phyloP scores from a whole-genome alignment of 2,888 invertebrate genomes.

The Tetheella fluctuosa region DNA sequence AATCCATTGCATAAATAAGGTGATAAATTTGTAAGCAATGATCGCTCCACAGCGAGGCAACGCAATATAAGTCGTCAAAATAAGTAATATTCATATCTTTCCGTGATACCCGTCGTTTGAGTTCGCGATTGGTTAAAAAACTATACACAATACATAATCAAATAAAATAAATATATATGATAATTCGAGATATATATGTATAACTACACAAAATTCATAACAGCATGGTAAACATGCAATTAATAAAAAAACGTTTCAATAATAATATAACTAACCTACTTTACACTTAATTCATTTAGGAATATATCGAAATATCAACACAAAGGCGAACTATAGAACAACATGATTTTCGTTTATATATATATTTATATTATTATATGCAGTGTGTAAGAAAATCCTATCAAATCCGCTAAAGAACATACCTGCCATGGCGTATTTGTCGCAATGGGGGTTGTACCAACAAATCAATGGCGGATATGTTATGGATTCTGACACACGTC shows the following conservation, averaged over 20 bases:
- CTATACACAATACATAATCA: conserved; percentile 42
- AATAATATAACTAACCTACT: conserved; percentile 60
- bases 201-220: conserved; percentile 40
- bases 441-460: no score
- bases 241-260: conserved; percentile 38
- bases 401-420: background rate
- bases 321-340: conserved; percentile 52
- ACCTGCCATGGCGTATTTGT: no score
- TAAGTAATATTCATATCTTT: background rate
- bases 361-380: conserved; percentile 25
- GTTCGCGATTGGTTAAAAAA: conserved; percentile 47
- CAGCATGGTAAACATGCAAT: conserved; percentile 26
- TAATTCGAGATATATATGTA: conserved; percentile 57
- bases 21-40: background rate
- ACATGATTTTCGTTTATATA: conserved; percentile 24
- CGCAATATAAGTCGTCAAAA: background rate
- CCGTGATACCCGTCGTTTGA: background rate
- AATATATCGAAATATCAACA: conserved; percentile 66
- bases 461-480: background rate
- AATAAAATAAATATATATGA: conserved; percentile 40
- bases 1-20: background rate
- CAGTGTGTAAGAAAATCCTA: conserved; percentile 14
- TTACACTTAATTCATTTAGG: conserved; percentile 70
- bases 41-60: background rate
- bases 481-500: background rate